phyloP scores from a whole-genome alignment of 2,888 invertebrate genomes.

The Heteropelma amictum region DNA sequence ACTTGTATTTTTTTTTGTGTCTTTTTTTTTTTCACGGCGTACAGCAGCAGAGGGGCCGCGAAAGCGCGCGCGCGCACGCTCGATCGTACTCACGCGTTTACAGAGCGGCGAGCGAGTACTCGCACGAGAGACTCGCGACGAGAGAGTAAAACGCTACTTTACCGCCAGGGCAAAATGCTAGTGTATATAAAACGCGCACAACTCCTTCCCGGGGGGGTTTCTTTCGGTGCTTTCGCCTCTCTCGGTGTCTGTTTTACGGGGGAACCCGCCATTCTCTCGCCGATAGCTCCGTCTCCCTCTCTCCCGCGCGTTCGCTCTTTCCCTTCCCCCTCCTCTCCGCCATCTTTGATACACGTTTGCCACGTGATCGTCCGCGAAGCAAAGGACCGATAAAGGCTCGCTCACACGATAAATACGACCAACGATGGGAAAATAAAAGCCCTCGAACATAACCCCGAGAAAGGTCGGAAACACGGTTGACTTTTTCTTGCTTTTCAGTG shows the following conservation, averaged over 20 bases:
- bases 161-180: slow-evolving; percentile 72
- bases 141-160: slow-evolving; percentile 66
- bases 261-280: slow-evolving; percentile 69
- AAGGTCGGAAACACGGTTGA: background rate
- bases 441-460: background rate
- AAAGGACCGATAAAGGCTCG: slow-evolving; percentile 48
- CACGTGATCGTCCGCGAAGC: slow-evolving; percentile 47
- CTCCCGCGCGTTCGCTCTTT: background rate
- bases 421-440: background rate
- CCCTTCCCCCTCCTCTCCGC: background rate
- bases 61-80: background rate
- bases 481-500: no score
- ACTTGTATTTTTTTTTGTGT: background rate
- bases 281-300: slow-evolving; percentile 3
- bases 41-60: no score
- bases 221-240: slow-evolving; percentile 60
- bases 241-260: slow-evolving; percentile 53
- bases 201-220: slow-evolving; percentile 62
- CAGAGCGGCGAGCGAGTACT: slow-evolving; percentile 25
- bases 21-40: background rate
- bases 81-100: slow-evolving; percentile 3
- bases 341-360: slow-evolving; percentile 21
- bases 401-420: no score
- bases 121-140: slow-evolving; percentile 52
- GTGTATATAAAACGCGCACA: slow-evolving; percentile 64